These are phyloP conservation scores for Sebastiscus tertius DNA, from an alignment of 2,797 vertebrate species.

Conservation along the genomic window DNA sequence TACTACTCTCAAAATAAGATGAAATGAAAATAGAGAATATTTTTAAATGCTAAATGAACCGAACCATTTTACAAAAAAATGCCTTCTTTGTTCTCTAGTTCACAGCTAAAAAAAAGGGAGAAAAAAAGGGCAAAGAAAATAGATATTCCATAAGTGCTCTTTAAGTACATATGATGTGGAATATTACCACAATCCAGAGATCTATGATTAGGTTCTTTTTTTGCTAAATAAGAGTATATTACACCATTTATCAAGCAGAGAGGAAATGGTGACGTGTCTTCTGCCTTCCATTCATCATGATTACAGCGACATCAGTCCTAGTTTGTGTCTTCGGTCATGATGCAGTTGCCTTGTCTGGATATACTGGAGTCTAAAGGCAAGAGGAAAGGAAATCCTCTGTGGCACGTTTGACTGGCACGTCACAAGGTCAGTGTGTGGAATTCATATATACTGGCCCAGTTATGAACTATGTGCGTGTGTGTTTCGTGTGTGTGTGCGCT, in stretches of 20 bases:
- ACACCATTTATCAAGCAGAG: slow-evolving; percentile 83
- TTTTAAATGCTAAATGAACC: background rate
- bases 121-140: slow-evolving; percentile 23
- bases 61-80: slow-evolving; percentile 10
- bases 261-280: slow-evolving; percentile 77
- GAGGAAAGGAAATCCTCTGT: slow-evolving; percentile 9
- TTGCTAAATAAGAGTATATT: slow-evolving; percentile 85
- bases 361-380: background rate
- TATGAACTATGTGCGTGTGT: background rate
- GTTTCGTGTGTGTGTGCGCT: background rate
- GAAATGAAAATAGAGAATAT: background rate
- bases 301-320: slow-evolving; percentile 81
- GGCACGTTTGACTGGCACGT: slow-evolving; percentile 34
- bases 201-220: slow-evolving; percentile 78
- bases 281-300: slow-evolving; percentile 84
- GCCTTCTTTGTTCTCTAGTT: background rate
- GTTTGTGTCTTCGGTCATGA: slow-evolving; percentile 78
- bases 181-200: slow-evolving; percentile 76
- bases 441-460: background rate
- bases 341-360: slow-evolving; percentile 35
- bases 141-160: slow-evolving; percentile 64
- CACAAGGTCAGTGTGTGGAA: slow-evolving; percentile 3
- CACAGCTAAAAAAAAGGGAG: background rate
- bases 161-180: slow-evolving; percentile 76
- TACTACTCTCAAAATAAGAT: background rate